Base-by-base conservation (phyloP, 2,797 vertebrate genomes). In the Vespertilio murinus region DNA sequence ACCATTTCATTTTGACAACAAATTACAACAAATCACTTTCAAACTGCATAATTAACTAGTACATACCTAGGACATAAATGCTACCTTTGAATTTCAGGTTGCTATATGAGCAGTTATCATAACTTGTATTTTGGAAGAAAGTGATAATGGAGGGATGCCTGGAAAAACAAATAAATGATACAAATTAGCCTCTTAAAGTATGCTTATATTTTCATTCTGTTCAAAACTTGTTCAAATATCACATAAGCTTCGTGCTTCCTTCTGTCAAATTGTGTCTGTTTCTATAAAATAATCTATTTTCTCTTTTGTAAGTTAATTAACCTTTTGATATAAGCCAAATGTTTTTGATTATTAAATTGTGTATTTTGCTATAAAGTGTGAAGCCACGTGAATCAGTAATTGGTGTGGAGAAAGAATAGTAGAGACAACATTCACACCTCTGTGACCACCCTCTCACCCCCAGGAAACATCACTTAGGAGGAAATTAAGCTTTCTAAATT, bases 41-140 rank as follows among this genome's bases (percentile, higher is more conserved):
- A 89, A 82, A 49, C 2, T 83, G 84, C 38, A 93, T 95, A 96
- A 96, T 94, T 35, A 97, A 67, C 64, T 33, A 65, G 64, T 33
- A 67, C n/a, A 20, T 65, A 65, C 18, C 64, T 33, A 65, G 16
- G 38, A 78, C 12, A 9, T 59, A 88, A 49, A 47, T 78, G 4
- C 3, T 88, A 77, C 16, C 23, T 54, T 35, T 74, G 70, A 89
- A 71, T 85, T 69, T 71, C 13, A 64, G 13, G 7, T 8, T 49
- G 6, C 14, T 81, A 14, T n/a, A n/a, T 20, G 8, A 74, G 28
- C 5, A 42, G 1, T 56, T 78, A 35, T 22, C 38, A 30, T 87
- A 70, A 52, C 7, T 2, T 65, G 11, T 25, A 81, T 59, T 75
- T 92, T 33, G 8, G 2, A 75, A 88, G 17, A 49, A 67, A 35